phyloP scores from a whole-genome alignment of 2,888 invertebrate species.

The Tetranychus piercei region DNA sequence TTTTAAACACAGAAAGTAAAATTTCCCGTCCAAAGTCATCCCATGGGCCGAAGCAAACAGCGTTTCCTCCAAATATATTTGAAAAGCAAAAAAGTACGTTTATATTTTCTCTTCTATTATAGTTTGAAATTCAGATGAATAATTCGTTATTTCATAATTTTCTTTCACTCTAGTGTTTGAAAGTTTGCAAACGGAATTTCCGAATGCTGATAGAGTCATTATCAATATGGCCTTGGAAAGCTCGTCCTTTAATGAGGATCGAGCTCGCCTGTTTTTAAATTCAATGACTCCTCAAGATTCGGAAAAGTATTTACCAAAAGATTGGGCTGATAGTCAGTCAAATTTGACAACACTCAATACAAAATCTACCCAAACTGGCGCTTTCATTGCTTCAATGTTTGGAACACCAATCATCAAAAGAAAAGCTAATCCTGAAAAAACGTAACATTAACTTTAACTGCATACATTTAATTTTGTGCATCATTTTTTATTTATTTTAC shows the following conservation, averaged over 20 bases:
- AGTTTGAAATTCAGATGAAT: neutral
- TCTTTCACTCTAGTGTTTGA: slow-evolving; percentile 25
- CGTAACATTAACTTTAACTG: slow-evolving; percentile 3
- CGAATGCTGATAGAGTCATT: slow-evolving; percentile 56
- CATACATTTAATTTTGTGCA: neutral
- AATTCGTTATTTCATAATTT: no score
- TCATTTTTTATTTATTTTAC: neutral
- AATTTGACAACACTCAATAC: neutral
- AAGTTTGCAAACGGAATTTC: slow-evolving; percentile 48
- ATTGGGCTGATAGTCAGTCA: neutral
- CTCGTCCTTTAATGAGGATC: slow-evolving; percentile 61
- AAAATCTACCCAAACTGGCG: slow-evolving; percentile 15
- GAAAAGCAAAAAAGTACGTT: slow-evolving; percentile 27
- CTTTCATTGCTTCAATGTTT: slow-evolving; percentile 13
- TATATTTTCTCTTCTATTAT: neutral
- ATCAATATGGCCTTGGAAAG: slow-evolving; percentile 69
- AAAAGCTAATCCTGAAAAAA: neutral
- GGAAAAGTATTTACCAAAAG: slow-evolving; percentile 18
- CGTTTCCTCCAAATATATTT: slow-evolving; percentile 25
- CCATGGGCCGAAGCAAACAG: slow-evolving; percentile 11
- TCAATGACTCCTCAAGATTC: slow-evolving; percentile 27
- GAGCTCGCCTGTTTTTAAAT: slow-evolving; percentile 56
- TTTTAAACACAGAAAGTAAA: neutral
- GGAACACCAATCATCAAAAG: slow-evolving; percentile 14
- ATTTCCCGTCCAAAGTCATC: slow-evolving; percentile 12